phyloP scores from a whole-genome alignment of 2,888 invertebrate genomes.

The Chymomyza amoena region DNA sequence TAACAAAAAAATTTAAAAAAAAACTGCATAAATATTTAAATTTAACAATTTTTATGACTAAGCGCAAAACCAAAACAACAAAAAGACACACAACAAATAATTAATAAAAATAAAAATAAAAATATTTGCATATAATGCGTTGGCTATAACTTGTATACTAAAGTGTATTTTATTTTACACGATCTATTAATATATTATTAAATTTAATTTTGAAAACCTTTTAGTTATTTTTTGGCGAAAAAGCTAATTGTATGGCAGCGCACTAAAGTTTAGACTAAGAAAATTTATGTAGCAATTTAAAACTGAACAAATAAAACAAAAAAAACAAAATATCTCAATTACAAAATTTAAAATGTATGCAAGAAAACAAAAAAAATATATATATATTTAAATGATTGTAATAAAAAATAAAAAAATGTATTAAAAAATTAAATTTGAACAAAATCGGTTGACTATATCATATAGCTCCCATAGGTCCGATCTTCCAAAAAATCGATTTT shows the following conservation, averaged over 20 bases:
- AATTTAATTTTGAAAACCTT: slow-evolving; percentile 26
- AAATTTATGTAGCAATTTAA: slow-evolving; percentile 63
- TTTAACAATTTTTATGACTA: slow-evolving; percentile 37
- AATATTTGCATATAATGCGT: slow-evolving; percentile 69
- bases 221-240: neutral
- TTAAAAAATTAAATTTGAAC: slow-evolving; percentile 19
- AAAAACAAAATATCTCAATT: slow-evolving; percentile 45
- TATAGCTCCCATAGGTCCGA: no score
- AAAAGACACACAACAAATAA: slow-evolving; percentile 23
- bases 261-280: slow-evolving; percentile 57
- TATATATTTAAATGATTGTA: slow-evolving; percentile 74
- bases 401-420: slow-evolving; percentile 59
- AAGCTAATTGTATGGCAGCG: slow-evolving; percentile 39
- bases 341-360: slow-evolving; percentile 63
- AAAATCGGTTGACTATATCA: no score
- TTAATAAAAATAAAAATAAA: slow-evolving; percentile 33
- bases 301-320: slow-evolving; percentile 39
- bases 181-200: slow-evolving; percentile 61
- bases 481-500: no score
- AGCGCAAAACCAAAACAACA: slow-evolving; percentile 55
- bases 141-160: slow-evolving; percentile 65
- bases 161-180: slow-evolving; percentile 60
- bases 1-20: neutral
- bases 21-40: slow-evolving; percentile 29
- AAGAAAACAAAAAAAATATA: slow-evolving; percentile 46